Conservation (phyloP, 2,797 vertebrate genomes). For the Choloepus didactylus region DNA sequence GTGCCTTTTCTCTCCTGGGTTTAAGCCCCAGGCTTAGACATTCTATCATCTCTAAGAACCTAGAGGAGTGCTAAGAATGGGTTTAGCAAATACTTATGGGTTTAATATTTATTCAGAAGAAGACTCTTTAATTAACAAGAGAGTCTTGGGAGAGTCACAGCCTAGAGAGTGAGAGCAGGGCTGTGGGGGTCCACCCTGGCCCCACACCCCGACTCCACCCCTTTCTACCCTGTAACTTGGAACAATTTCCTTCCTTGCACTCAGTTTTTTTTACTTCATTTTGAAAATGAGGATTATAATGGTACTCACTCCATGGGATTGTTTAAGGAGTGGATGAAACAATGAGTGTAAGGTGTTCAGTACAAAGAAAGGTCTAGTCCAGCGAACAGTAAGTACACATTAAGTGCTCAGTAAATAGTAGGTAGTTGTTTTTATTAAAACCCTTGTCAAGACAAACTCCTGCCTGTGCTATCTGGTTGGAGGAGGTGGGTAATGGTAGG, state of each 20-base stretch:
- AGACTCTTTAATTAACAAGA: background rate
- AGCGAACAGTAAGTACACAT: rapidly evolving
- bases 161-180: background rate
- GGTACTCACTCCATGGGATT: background rate
- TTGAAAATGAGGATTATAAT: background rate
- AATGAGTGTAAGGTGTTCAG: background rate
- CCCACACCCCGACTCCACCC: rapidly evolving
- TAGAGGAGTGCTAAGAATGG: background rate
- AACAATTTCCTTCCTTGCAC: background rate
- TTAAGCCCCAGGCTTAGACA: background rate
- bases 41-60: background rate
- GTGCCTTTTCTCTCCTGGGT: background rate
- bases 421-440: rapidly evolving
- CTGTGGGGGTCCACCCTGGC: background rate
- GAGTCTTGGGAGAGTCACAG: background rate
- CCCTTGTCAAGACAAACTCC: too few relatives aligned
- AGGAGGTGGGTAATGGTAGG: background rate
- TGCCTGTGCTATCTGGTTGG: background rate
- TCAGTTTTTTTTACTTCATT: background rate
- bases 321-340: background rate
- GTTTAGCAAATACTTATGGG: background rate
- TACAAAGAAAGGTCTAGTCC: background rate
- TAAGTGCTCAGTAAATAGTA: background rate
- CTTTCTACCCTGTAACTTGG: background rate
- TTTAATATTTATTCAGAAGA: background rate